A percentile compares a stretch with the other conserved stretches of the same genome.
These are phyloP conservation scores for Peribatodes rhomboidaria DNA, from an alignment of 2,888 invertebrate species.

Conservation along the genomic window DNA sequence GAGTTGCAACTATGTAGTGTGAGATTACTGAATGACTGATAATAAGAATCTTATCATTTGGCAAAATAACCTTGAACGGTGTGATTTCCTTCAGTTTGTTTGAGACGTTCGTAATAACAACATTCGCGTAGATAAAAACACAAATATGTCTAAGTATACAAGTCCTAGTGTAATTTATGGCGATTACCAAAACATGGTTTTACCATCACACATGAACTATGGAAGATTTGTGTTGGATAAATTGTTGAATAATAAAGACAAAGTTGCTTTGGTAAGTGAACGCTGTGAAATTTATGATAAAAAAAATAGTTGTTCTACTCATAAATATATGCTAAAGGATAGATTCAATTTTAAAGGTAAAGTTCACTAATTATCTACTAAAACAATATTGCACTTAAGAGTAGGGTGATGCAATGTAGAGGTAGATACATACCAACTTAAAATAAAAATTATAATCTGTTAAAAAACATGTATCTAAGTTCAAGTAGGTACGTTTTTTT, in stretches of 20 bases:
- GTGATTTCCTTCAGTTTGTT: slow-evolving; percentile 14
- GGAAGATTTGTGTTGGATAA: slow-evolving; percentile 61
- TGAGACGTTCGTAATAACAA: slow-evolving; percentile 3
- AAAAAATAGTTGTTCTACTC: no score
- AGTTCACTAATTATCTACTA: no score
- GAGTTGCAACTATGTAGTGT: not conserved
- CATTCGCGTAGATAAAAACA: not conserved
- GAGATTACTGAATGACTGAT: no score
- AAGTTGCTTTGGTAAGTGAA: slow-evolving; percentile 67
- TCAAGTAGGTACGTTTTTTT: no score
- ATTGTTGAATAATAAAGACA: slow-evolving; percentile 56
- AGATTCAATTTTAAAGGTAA: no score
- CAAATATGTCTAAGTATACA: slow-evolving; percentile 20
- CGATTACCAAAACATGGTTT: slow-evolving; percentile 54
- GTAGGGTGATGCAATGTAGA: no score
- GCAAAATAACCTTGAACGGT: slow-evolving; percentile 2
- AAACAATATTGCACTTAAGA: no score
- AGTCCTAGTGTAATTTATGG: slow-evolving; percentile 52
- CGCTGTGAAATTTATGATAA: no score
- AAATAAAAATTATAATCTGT: no score
- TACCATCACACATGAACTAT: slow-evolving; percentile 67
- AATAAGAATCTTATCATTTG: not conserved
- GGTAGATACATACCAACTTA: no score
- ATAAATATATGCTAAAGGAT: no score
- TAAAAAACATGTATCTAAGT: no score